Evolutionary conservation across 2,113 vertebrate genomes (phyloP).

Genomic region (Illadopsis cleaveri): DNA sequence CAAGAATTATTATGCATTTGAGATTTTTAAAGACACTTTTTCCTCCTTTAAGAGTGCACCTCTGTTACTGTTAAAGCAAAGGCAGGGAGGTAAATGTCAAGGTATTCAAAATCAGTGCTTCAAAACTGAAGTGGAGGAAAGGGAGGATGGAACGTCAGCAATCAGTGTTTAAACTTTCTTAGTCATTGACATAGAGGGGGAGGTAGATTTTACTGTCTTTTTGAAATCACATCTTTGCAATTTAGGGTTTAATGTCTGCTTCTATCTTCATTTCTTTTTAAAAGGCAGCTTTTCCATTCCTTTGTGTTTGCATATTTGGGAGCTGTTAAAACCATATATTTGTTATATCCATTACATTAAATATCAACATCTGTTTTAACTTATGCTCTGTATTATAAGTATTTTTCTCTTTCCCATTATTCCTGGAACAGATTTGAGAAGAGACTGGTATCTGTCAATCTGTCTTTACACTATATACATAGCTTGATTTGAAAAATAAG

Average conservation of each 20-base stretch:
- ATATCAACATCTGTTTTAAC: background rate
- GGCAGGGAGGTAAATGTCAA: background rate
- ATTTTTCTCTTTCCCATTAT: background rate
- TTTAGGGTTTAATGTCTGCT: background rate
- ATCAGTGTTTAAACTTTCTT: background rate
- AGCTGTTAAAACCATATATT: background rate
- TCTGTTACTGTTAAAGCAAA: background rate
- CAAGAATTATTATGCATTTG: background rate
- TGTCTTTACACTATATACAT: background rate
- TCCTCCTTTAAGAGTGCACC: background rate
- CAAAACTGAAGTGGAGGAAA: background rate
- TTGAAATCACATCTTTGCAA: background rate
- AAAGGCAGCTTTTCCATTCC: background rate
- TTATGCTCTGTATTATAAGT: background rate
- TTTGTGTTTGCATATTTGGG: background rate
- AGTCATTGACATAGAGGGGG: background rate
- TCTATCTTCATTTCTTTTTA: background rate
- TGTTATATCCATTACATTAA: background rate
- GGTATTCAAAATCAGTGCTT: background rate
- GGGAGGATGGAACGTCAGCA: background rate
- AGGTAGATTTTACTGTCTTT: background rate
- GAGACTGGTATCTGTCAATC: background rate
- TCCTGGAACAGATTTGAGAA: background rate
- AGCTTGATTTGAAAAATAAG: background rate
- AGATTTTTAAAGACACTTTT: slow-evolving; percentile 8